A percentile compares a stretch with the other conserved stretches of the same genome.
Conservation (phyloP, 2,113 vertebrate species). For the Cebus imitator region DNA sequence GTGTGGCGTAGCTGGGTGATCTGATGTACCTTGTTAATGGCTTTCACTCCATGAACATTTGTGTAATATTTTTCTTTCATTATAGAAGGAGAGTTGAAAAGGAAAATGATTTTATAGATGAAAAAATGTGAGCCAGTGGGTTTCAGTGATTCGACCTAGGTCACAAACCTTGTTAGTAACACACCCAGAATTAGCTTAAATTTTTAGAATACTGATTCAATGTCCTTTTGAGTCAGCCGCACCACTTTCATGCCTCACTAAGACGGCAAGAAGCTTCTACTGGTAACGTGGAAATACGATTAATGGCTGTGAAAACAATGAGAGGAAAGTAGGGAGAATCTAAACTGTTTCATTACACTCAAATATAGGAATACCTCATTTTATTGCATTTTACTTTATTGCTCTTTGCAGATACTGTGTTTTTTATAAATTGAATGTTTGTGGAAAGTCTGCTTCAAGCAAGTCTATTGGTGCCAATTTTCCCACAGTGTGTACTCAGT, state of each 20-base stretch:
- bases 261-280: not conserved
- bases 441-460: not conserved
- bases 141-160: not conserved
- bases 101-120: not conserved
- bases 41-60: not conserved
- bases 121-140: not conserved
- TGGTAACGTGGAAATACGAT: not conserved
- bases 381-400: not conserved
- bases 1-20: not conserved
- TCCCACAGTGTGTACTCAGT: not conserved
- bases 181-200: not conserved
- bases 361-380: not conserved
- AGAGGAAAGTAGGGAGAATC: not conserved
- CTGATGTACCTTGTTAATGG: not conserved
- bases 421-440: not conserved
- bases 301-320: not conserved
- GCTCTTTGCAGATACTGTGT: not conserved
- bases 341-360: not conserved
- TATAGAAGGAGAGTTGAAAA: not conserved
- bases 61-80: not conserved
- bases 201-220: not conserved
- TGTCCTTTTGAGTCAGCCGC: not conserved
- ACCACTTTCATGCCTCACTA: not conserved
- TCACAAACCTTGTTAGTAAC: not conserved
- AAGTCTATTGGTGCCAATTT: not conserved